Conservation (phyloP, 2,888 invertebrate genomes). For the Amiota mariae region DNA sequence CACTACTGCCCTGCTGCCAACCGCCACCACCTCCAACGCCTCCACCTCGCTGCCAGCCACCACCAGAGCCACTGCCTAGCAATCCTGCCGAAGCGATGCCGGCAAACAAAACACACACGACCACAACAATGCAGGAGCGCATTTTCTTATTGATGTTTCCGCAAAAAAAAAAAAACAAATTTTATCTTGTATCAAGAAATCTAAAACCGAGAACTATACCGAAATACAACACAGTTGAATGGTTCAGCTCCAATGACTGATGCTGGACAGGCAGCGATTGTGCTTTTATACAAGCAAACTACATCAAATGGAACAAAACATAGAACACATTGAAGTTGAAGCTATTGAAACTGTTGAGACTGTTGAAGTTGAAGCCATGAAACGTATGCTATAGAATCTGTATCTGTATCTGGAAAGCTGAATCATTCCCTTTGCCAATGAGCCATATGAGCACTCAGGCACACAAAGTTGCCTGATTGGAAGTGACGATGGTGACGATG, state of each 20-base stretch:
- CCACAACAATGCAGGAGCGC: slow-evolving; percentile 55
- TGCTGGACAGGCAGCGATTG: slow-evolving; percentile 1
- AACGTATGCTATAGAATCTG: neutral
- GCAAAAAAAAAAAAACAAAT: slow-evolving; percentile 1
- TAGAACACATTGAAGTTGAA: slow-evolving; percentile 7
- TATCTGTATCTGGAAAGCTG: slow-evolving; percentile 6
- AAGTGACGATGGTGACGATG: neutral
- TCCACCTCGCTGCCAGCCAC: slow-evolving; percentile 35
- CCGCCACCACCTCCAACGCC: slow-evolving; percentile 46
- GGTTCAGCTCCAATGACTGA: neutral
- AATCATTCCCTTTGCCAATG: slow-evolving; percentile 20
- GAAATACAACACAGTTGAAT: neutral
- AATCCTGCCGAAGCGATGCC: slow-evolving; percentile 56
- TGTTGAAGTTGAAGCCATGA: neutral
- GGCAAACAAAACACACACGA: slow-evolving; percentile 51
- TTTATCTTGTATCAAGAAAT: neutral
- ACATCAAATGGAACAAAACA: neutral
- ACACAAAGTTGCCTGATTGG: neutral
- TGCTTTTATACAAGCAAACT: slow-evolving; percentile 31
- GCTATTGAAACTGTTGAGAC: neutral
- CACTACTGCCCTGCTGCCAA: slow-evolving; percentile 44
- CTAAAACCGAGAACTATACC: neutral
- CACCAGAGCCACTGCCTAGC: slow-evolving; percentile 46
- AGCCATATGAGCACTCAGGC: neutral
- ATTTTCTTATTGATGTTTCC: slow-evolving; percentile 42